Evolutionary conservation across 2,797 vertebrate genomes (phyloP).

Genomic region (Capromys pilorides): DNA sequence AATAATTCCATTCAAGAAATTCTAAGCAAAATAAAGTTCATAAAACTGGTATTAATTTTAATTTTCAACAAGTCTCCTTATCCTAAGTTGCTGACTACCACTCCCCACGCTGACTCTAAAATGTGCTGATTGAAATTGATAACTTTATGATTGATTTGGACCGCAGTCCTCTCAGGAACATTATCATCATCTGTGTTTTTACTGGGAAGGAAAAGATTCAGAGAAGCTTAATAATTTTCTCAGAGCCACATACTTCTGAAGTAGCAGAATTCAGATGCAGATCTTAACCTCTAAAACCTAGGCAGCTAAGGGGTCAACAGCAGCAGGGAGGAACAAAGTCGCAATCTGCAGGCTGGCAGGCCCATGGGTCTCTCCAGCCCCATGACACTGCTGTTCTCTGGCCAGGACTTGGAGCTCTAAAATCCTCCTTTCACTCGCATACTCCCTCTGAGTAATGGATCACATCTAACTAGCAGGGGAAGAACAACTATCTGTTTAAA

Average conservation of each 20-base stretch:
- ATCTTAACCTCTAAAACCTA: background rate
- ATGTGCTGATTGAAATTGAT: background rate
- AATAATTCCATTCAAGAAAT: slow-evolving; percentile 88
- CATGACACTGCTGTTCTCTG: background rate
- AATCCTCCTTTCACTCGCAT: too few species aligned
- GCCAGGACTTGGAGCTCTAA: background rate
- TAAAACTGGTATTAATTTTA: background rate
- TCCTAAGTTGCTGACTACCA: background rate
- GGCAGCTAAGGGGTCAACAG: background rate
- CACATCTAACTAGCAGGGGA: background rate
- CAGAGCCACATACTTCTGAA: background rate
- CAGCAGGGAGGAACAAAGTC: too few species aligned
- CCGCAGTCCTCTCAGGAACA: background rate
- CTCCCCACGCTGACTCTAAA: background rate
- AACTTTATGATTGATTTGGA: background rate
- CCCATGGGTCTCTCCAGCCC: background rate
- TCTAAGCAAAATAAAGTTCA: slow-evolving; percentile 85
- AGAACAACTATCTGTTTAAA: background rate
- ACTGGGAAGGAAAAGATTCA: background rate
- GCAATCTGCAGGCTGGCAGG: background rate
- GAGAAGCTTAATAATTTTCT: background rate
- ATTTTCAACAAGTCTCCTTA: background rate
- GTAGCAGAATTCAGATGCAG: background rate
- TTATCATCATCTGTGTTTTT: background rate
- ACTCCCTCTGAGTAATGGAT: background rate